These are phyloP conservation scores for Chionodraco myersi DNA, from an alignment of 2,113 vertebrate species.

Conservation along the genomic window DNA sequence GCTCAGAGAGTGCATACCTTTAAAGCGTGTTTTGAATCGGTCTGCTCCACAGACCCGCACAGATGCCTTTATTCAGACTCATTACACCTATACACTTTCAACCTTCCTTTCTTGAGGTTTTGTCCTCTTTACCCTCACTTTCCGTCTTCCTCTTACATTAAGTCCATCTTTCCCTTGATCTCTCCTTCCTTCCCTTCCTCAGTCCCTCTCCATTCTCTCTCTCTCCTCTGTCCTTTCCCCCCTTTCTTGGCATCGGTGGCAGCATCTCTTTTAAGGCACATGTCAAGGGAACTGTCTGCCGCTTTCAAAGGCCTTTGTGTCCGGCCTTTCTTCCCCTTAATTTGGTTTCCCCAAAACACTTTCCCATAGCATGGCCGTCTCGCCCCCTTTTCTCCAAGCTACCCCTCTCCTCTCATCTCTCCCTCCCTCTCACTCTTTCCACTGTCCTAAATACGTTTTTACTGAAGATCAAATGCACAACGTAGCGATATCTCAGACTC, in stretches of 20 bases:
- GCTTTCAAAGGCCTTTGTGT: slow-evolving; percentile 83
- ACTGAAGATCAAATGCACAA: slow-evolving; percentile 23
- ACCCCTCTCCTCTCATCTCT: slow-evolving; percentile 61
- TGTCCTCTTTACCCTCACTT: slow-evolving; percentile 33
- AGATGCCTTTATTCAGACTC: slow-evolving; percentile 50
- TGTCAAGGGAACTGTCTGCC: slow-evolving; percentile 85
- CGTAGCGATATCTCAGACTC: neutral
- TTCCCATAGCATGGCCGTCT: slow-evolving; percentile 83
- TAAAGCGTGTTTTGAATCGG: slow-evolving; percentile 30
- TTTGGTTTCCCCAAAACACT: slow-evolving; percentile 83
- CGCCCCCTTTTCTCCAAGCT: slow-evolving; percentile 68
- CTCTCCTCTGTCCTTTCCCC: slow-evolving; percentile 58
- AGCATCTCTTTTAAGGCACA: slow-evolving; percentile 83
- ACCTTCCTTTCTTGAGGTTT: slow-evolving; percentile 12
- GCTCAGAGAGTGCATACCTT: slow-evolving; percentile 32
- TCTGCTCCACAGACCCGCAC: slow-evolving; percentile 35
- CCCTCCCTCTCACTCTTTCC: slow-evolving; percentile 45
- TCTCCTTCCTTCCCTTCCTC: slow-evolving; percentile 52
- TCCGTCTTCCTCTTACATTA: slow-evolving; percentile 38
- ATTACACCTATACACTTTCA: slow-evolving; percentile 52
- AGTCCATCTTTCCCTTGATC: slow-evolving; percentile 59
- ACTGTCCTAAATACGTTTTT: slow-evolving; percentile 56
- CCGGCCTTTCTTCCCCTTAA: slow-evolving; percentile 80
- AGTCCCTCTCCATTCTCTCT: slow-evolving; percentile 45
- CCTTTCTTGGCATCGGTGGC: slow-evolving; percentile 76